These are phyloP conservation scores for Acrobasis repandana DNA, from an alignment of 2,888 invertebrate genomes.

Conservation along the genomic window DNA sequence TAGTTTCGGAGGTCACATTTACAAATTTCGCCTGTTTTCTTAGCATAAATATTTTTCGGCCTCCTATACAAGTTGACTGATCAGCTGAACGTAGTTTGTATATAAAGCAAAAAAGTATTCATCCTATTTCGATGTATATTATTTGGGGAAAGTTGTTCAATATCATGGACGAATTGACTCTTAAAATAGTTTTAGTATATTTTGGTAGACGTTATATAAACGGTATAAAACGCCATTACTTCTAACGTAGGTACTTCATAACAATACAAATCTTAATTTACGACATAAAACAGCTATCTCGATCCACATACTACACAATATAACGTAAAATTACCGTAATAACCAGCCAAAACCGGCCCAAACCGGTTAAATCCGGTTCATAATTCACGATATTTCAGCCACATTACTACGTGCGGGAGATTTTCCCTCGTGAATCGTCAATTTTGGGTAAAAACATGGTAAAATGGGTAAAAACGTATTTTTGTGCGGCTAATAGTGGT, in stretches of 20 bases:
- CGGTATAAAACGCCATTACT: background rate
- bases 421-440: slow-evolving; percentile 45
- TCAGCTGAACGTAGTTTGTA: too few species aligned
- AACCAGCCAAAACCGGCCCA: slow-evolving; percentile 2
- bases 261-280: slow-evolving; percentile 16
- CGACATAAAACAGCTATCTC: slow-evolving; percentile 3
- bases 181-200: too few species aligned
- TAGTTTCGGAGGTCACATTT: too few species aligned
- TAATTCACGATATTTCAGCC: slow-evolving; percentile 17
- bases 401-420: slow-evolving; percentile 35
- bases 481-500: slow-evolving; percentile 42
- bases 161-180: too few species aligned
- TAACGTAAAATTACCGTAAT: slow-evolving; percentile 22
- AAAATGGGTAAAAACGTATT: slow-evolving; percentile 35
- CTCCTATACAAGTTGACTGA: too few species aligned
- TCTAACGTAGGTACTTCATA: slow-evolving; percentile 1
- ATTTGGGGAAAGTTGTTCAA: too few species aligned
- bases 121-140: too few species aligned
- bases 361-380: slow-evolving; percentile 6
- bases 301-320: slow-evolving; percentile 16
- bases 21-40: too few species aligned
- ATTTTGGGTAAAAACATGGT: slow-evolving; percentile 37
- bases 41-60: too few species aligned
- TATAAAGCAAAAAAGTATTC: too few species aligned
- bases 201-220: too few species aligned